Percentiles rank a stretch among this genome's conserved stretches.
Conservation (phyloP, 2,888 invertebrate species). For the Drosophila colorata region DNA sequence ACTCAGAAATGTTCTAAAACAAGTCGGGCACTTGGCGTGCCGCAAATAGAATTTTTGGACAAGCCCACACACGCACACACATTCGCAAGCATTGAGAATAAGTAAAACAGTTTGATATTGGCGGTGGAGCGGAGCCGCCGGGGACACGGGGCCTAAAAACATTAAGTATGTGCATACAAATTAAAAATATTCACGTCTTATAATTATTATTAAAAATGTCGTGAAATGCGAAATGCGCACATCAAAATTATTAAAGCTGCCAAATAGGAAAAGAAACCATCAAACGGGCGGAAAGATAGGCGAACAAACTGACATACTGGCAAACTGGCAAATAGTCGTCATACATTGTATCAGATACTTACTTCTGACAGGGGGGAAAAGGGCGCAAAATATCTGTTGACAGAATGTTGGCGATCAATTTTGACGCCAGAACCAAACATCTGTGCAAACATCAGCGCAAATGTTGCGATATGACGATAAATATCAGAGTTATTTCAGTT, state of each 20-base stretch:
- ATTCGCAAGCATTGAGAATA: conserved; percentile 8
- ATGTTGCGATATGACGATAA: conserved; percentile 23
- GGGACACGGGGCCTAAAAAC: conserved; percentile 1
- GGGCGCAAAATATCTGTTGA: conserved; percentile 32
- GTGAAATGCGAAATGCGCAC: conserved; percentile 64
- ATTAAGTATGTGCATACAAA: conserved; percentile 50
- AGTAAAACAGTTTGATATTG: conserved; percentile 3
- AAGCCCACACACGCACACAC: conserved; percentile 26
- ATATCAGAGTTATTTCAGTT: conserved; percentile 8
- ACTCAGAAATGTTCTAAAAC: conserved; percentile 29
- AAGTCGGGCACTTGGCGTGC: conserved; percentile 37
- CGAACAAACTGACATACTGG: conserved; percentile 9
- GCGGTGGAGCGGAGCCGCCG: background rate
- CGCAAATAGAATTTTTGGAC: conserved; percentile 57
- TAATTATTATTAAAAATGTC: conserved; percentile 58
- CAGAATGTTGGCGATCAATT: conserved; percentile 44
- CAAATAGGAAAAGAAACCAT: conserved; percentile 32
- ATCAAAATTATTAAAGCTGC: conserved; percentile 50
- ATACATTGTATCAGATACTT: conserved; percentile 20
- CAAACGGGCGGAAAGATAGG: conserved; percentile 4
- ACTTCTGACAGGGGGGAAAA: background rate
- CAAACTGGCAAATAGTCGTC: conserved; percentile 13
- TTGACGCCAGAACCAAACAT: conserved; percentile 38
- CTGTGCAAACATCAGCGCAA: conserved; percentile 45
- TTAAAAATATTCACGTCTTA: conserved; percentile 69